Evolutionary conservation across 2,113 vertebrate species (phyloP).

Genomic region (Chaetorhynchus papuensis): DNA sequence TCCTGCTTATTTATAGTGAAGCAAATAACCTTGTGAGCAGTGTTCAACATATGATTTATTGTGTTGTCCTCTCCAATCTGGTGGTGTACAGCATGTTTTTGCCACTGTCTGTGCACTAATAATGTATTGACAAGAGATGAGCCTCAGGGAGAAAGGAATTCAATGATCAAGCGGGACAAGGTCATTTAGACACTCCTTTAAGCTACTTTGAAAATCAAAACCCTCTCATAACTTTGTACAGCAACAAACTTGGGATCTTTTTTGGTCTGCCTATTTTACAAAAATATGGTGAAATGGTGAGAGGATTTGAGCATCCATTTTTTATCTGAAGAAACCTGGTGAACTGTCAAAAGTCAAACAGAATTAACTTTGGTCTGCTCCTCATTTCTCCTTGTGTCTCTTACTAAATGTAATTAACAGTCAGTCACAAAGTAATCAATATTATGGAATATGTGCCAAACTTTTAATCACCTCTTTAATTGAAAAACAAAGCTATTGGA

Average conservation of each 20-base stretch:
- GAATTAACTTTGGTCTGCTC: not conserved
- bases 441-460: not conserved
- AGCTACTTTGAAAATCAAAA: constrained; percentile 6
- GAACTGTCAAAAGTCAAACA: not conserved
- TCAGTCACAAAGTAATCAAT: not conserved
- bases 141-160: constrained; percentile 57
- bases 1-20: not conserved
- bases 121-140: constrained; percentile 30
- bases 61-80: not conserved
- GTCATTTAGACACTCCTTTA: constrained; percentile 49
- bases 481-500: not conserved
- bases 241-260: not conserved
- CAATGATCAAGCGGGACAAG: constrained; percentile 56
- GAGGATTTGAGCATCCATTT: not conserved
- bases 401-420: constrained; percentile 3
- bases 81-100: not conserved
- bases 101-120: not conserved
- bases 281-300: not conserved
- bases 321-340: not conserved
- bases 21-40: not conserved
- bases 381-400: not conserved
- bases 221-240: not conserved
- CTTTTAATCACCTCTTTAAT: not conserved
- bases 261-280: not conserved
- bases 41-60: not conserved